A percentile compares a stretch with the other conserved stretches of the same genome.
Conservation (phyloP, 1,140 invertebrate species). For the Cryptotermes secundus region DNA sequence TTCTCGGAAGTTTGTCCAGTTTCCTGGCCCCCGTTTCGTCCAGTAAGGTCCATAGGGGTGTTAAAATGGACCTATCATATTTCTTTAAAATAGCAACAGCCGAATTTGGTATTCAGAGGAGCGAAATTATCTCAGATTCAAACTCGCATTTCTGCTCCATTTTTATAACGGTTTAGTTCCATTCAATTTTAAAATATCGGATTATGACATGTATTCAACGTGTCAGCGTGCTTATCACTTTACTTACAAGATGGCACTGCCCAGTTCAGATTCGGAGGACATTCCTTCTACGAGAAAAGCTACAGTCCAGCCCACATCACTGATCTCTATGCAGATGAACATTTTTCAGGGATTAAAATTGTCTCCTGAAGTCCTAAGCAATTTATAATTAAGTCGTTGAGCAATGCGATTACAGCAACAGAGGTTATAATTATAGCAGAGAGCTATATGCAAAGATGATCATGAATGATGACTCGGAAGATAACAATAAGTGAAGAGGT, state of each 20-base stretch:
- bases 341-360: not conserved
- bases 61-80: not conserved
- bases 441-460: not conserved
- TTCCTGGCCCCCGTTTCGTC: not conserved
- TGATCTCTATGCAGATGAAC: not conserved
- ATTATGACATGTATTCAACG: not conserved
- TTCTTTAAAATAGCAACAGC: not conserved
- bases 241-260: not conserved
- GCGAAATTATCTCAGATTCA: not conserved
- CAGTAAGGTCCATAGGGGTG: not conserved
- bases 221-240: not conserved
- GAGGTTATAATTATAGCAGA: not conserved
- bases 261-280: not conserved
- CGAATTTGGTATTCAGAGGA: not conserved
- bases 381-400: not conserved
- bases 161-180: not conserved
- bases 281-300: not conserved
- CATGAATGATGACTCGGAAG: not conserved
- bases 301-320: not conserved
- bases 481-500: too few species aligned
- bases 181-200: not conserved
- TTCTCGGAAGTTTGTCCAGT: conserved; percentile 4
- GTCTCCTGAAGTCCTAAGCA: not conserved
- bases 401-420: not conserved
- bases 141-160: not conserved